phyloP scores from a whole-genome alignment of 2,797 vertebrate genomes.

The Acanthurus tractus region DNA sequence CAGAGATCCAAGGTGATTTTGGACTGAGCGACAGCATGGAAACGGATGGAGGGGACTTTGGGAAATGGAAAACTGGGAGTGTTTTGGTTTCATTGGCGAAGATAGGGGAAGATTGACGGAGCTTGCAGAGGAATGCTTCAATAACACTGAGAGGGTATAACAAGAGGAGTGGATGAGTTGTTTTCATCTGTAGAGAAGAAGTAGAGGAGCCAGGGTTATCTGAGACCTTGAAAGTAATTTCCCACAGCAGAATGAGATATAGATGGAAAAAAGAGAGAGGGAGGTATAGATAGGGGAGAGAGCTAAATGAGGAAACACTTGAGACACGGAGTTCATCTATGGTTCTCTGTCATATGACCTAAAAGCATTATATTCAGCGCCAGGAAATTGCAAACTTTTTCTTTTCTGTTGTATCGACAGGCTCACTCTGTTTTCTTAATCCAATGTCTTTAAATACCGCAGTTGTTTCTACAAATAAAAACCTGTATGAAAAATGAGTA shows the following conservation, averaged over 20 bases:
- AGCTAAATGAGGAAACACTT: conserved; percentile 47
- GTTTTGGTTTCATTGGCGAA: conserved; percentile 42
- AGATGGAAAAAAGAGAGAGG: conserved; percentile 25
- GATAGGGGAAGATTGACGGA: conserved; percentile 35
- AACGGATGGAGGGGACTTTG: conserved; percentile 14
- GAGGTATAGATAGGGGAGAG: conserved; percentile 32
- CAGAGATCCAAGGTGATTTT: conserved; percentile 29
- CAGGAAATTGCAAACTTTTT: conserved; percentile 46
- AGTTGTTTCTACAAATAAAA: conserved; percentile 27
- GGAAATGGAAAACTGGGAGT: conserved; percentile 33
- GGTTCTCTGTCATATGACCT: conserved; percentile 50
- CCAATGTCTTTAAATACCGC: conserved; percentile 23
- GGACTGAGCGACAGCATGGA: conserved; percentile 28
- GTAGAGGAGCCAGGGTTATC: conserved; percentile 50
- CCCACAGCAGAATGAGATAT: conserved; percentile 42
- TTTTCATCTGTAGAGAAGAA: conserved; percentile 53
- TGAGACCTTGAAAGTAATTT: conserved; percentile 65
- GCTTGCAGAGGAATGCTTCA: conserved; percentile 28
- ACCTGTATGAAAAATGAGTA: conserved; percentile 46
- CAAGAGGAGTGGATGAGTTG: conserved; percentile 42
- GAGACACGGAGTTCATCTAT: conserved; percentile 45
- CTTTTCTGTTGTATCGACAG: conserved; percentile 2
- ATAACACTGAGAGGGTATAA: conserved; percentile 40
- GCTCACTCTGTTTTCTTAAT: conserved; percentile 30
- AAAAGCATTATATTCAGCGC: conserved; percentile 31